A percentile compares a stretch with the other conserved stretches of the same genome.
Evolutionary conservation across 2,888 invertebrate species (phyloP).

Genomic region (Parnassius orleans): DNA sequence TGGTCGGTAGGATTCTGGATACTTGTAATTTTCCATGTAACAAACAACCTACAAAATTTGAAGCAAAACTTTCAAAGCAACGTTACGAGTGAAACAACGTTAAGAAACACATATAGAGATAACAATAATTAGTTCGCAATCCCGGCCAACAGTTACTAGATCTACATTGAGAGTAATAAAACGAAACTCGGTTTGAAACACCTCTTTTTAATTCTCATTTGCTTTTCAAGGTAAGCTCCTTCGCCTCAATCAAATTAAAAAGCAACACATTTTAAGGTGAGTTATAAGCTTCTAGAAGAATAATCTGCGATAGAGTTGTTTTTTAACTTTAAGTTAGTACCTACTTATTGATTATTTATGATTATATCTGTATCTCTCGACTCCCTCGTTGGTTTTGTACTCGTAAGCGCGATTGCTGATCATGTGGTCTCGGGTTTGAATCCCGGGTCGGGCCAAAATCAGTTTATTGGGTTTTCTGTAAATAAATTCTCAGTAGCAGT

Average conservation of each 20-base stretch:
- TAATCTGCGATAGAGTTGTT: conserved; percentile 1
- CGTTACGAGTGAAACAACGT: conserved; percentile 10
- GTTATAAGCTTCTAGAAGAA: conserved; percentile 7
- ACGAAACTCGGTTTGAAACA: conserved; percentile 20
- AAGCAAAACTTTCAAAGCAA: neutral
- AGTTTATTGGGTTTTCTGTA: too few species aligned
- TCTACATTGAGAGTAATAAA: conserved; percentile 16
- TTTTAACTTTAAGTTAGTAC: neutral
- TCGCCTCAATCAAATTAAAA: conserved; percentile 7
- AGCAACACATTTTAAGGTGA: conserved; percentile 12
- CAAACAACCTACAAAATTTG: too few species aligned
- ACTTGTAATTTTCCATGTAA: too few species aligned
- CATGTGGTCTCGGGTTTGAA: too few species aligned
- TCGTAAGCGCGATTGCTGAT: too few species aligned
- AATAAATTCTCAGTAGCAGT: too few species aligned
- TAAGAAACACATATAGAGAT: conserved; percentile 9
- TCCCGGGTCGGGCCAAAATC: too few species aligned
- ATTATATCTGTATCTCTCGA: too few species aligned
- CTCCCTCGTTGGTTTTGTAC: too few species aligned
- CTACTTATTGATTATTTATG: too few species aligned
- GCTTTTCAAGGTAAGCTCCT: conserved; percentile 20
- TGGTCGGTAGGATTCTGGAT: too few species aligned
- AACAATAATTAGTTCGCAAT: conserved; percentile 13
- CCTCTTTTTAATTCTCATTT: conserved; percentile 12
- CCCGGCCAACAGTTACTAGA: conserved; percentile 9